Conservation (phyloP, 2,888 invertebrate genomes). For the Melanotus villosus region DNA sequence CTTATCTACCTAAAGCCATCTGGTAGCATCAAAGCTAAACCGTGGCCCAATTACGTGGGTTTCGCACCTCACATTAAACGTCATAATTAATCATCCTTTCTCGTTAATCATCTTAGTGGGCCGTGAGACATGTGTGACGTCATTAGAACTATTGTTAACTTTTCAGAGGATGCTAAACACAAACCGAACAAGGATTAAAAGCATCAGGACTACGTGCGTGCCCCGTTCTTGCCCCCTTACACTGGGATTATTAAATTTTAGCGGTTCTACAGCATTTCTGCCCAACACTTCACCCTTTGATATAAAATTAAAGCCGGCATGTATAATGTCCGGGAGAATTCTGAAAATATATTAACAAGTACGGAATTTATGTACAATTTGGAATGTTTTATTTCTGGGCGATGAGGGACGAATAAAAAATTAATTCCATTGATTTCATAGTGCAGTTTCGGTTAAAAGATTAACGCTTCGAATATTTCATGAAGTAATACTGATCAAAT, state of each 20-base stretch:
- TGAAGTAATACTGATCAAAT: too few relatives aligned
- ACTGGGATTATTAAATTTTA: not conserved
- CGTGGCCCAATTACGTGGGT: slow-evolving; percentile 32
- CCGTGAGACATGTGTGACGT: slow-evolving; percentile 31
- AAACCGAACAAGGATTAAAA: not conserved
- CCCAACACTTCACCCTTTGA: not conserved
- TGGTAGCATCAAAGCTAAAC: slow-evolving; percentile 32
- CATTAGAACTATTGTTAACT: slow-evolving; percentile 31
- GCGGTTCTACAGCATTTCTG: not conserved
- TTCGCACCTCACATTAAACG: slow-evolving; percentile 37
- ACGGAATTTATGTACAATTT: too few relatives aligned
- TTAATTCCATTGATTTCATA: too few relatives aligned
- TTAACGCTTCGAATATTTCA: too few relatives aligned
- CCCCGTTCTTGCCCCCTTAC: not conserved
- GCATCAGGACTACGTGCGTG: not conserved
- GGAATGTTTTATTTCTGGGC: too few relatives aligned
- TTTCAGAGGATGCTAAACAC: slow-evolving; percentile 21
- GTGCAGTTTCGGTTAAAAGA: too few relatives aligned
- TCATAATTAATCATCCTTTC: slow-evolving; percentile 35
- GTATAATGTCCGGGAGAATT: too few relatives aligned
- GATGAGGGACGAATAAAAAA: too few relatives aligned
- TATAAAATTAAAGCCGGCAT: not conserved
- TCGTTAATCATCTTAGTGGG: slow-evolving; percentile 37
- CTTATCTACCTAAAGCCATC: slow-evolving; percentile 14
- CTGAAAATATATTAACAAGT: too few relatives aligned